A percentile compares a stretch with the other conserved stretches of the same genome.
Conservation (phyloP, 2,888 invertebrate genomes). For the Scaptomyza parva region DNA sequence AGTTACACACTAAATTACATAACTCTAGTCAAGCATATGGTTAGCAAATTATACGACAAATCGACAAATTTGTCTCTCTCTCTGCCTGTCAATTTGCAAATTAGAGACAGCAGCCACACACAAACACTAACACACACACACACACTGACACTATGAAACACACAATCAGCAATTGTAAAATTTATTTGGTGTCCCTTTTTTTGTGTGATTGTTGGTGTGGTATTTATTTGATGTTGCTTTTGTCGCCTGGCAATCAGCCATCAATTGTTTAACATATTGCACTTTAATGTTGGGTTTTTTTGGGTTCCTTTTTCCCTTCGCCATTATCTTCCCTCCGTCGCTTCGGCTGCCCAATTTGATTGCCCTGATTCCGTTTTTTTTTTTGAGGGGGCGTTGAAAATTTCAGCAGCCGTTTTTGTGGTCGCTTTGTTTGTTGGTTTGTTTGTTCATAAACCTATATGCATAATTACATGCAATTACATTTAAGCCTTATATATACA, state of each 20-base stretch:
- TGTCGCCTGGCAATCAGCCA: slow-evolving; percentile 60
- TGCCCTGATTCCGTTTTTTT: slow-evolving; percentile 43
- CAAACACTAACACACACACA: neutral
- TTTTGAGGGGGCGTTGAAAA: no score
- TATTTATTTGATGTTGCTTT: slow-evolving; percentile 24
- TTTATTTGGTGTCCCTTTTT: slow-evolving; percentile 23
- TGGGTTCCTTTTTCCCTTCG: neutral
- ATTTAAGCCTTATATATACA: slow-evolving; percentile 1
- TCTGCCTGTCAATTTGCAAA: slow-evolving; percentile 58
- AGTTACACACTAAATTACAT: slow-evolving; percentile 48
- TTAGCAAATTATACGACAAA: slow-evolving; percentile 56
- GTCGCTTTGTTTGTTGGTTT: slow-evolving; percentile 23
- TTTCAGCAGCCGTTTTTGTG: slow-evolving; percentile 18
- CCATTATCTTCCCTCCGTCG: neutral
- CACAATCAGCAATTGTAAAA: slow-evolving; percentile 42
- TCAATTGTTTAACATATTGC: slow-evolving; percentile 68
- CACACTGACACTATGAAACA: slow-evolving; percentile 1
- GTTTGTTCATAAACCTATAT: neutral
- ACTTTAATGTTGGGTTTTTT: slow-evolving; percentile 27
- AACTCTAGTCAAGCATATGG: slow-evolving; percentile 56
- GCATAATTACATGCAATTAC: slow-evolving; percentile 21
- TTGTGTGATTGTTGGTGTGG: no score
- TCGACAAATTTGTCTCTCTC: slow-evolving; percentile 55
- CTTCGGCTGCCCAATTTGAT: slow-evolving; percentile 18
- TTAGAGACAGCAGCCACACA: slow-evolving; percentile 39